Evolutionary conservation across 2,888 invertebrate species (phyloP).

Genomic region (Clistopyga incitator): DNA sequence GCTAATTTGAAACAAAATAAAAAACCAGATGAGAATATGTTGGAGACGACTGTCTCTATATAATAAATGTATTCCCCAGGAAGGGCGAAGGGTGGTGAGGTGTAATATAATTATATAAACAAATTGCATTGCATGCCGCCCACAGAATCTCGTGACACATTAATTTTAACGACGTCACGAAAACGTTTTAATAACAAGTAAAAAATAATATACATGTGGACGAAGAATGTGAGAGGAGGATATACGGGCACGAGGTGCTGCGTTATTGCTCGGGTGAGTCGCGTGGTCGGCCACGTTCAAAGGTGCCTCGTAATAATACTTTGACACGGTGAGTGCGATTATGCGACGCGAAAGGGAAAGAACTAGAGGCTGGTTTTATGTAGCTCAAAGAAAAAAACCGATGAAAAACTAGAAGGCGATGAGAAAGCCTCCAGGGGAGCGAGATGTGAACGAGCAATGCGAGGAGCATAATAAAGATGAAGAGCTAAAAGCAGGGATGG

Average conservation of each 20-base stretch:
- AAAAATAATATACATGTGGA: slow-evolving; percentile 21
- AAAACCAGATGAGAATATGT: background rate
- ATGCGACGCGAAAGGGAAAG: slow-evolving; percentile 70
- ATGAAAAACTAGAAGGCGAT: background rate
- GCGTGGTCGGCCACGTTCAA: slow-evolving; percentile 56
- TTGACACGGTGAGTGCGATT: slow-evolving; percentile 61
- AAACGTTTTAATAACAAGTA: slow-evolving; percentile 25
- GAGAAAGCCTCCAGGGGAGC: slow-evolving; percentile 22
- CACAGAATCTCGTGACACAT: background rate
- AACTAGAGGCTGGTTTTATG: slow-evolving; percentile 34
- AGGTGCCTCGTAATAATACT: slow-evolving; percentile 64
- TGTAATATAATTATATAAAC: background rate
- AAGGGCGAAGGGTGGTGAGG: background rate
- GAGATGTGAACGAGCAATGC: slow-evolving; percentile 11
- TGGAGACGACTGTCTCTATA: no score
- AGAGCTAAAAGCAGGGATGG: background rate
- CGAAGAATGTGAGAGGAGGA: slow-evolving; percentile 50
- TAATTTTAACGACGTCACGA: slow-evolving; percentile 18
- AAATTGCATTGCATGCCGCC: background rate
- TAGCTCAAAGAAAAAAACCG: slow-evolving; percentile 19
- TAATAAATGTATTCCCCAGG: background rate
- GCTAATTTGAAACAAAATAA: background rate
- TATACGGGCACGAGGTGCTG: slow-evolving; percentile 26
- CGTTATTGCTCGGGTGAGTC: slow-evolving; percentile 45
- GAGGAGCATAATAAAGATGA: background rate